Conservation (phyloP, 2,113 vertebrate genomes). For the Thalassarche chlororhynchos region DNA sequence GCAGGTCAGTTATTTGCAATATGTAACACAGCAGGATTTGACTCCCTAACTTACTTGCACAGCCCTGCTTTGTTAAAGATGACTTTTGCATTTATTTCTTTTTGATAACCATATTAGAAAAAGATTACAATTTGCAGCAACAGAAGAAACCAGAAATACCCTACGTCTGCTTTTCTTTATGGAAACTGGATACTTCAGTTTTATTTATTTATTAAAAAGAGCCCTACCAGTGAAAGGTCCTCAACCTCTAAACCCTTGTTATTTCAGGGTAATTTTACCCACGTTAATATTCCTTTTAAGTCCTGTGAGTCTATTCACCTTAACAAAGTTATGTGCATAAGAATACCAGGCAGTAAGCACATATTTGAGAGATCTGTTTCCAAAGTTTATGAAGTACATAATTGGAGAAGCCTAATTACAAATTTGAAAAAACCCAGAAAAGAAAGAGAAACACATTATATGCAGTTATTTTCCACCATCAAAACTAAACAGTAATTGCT, state of each 20-base stretch:
- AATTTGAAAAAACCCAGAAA: constrained; percentile 24
- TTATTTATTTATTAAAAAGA: background rate
- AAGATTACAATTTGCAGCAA: background rate
- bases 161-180: background rate
- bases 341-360: constrained; percentile 11
- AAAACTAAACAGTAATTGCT: constrained; percentile 39
- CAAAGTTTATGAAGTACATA: constrained; percentile 31
- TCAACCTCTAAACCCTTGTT: background rate
- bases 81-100: background rate
- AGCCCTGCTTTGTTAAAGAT: background rate
- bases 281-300: constrained; percentile 28
- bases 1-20: background rate
- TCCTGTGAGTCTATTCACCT: background rate
- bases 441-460: background rate
- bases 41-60: background rate
- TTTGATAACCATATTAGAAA: background rate
- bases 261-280: background rate
- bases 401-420: constrained; percentile 35
- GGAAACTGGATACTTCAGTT: background rate
- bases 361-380: constrained; percentile 24
- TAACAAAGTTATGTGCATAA: background rate
- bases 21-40: background rate
- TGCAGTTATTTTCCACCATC: background rate
- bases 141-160: background rate
- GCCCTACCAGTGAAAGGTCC: background rate